Conservation (phyloP, 2,888 invertebrate genomes). For the Drosophila testacea region DNA sequence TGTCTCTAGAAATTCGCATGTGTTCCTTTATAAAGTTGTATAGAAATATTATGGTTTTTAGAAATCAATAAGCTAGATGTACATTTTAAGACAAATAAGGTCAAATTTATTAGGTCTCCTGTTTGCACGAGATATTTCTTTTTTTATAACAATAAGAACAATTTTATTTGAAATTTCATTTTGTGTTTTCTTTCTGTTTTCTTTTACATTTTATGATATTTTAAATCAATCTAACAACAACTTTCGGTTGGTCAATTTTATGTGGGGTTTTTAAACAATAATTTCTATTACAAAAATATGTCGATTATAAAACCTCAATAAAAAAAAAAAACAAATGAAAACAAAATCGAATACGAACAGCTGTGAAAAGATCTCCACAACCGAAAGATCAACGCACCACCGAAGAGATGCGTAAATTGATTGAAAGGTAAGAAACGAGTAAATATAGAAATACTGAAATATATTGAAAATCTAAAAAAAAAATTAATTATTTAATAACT, state of each 20-base stretch:
- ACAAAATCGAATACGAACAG: slow-evolving; percentile 61
- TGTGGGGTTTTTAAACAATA: slow-evolving; percentile 59
- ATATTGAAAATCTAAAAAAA: slow-evolving; percentile 8
- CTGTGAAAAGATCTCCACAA: slow-evolving; percentile 89
- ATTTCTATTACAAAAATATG: slow-evolving; percentile 51
- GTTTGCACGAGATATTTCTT: slow-evolving; percentile 11
- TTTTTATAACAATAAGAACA: not conserved
- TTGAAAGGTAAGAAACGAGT: slow-evolving; percentile 92
- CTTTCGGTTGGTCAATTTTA: slow-evolving; percentile 48
- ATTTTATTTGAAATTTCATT: slow-evolving; percentile 46
- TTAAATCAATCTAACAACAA: slow-evolving; percentile 31
- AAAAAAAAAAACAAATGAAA: slow-evolving; percentile 26
- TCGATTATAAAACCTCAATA: slow-evolving; percentile 36
- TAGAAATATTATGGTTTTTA: slow-evolving; percentile 21
- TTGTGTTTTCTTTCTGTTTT: slow-evolving; percentile 52
- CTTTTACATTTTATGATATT: slow-evolving; percentile 47
- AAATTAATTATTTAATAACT: slow-evolving; percentile 8
- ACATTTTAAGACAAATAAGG: slow-evolving; percentile 6
- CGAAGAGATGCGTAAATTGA: slow-evolving; percentile 98
- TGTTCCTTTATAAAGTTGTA: slow-evolving; percentile 29
- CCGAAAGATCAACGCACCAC: slow-evolving; percentile 96
- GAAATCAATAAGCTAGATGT: slow-evolving; percentile 24
- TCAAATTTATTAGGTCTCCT: not conserved
- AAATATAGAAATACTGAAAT: slow-evolving; percentile 21
- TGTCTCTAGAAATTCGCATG: slow-evolving; percentile 62